Base-by-base conservation (phyloP, 2,113 vertebrate species). In the Centropus bengalensis region DNA sequence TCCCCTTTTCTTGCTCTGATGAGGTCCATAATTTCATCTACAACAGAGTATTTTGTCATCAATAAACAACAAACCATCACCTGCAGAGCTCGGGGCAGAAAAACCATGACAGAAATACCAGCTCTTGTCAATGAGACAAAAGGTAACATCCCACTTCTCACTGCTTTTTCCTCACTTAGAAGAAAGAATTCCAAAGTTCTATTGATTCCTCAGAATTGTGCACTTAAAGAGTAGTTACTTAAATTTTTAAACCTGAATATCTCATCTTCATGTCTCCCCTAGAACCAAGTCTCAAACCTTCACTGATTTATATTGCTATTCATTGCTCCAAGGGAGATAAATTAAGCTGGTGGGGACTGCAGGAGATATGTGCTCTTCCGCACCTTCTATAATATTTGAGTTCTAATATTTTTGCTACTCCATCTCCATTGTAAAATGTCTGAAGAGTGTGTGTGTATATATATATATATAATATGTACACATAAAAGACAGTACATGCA, bases 11-110 rank as follows among this genome's bases (percentile, higher is more conserved):
- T 98, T 86, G 97, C 90, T 98, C 98, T 99, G 97, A 98, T 70
- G 59, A 97, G 86, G 60, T 99, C 99, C 96, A 97, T 86, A 94
- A 99, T 98, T 95, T 98, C 98, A 77, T 99, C 99, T 99, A 87
- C 49, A 78, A 89, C 5, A 90, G 28, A 92, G 47, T 30, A 70
- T 8, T 18, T 10, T 83, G 51, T 62, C 86, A 87, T 52, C 70
- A 74, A 9, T 9, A 55, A 90, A 70, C 13, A 93, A 64, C 27
- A 66, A 83, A 70, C 24, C 28, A 70, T 36, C 49, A 76, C 76
- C 63, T 32, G 28, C 14, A 73, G 56, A 84, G 56, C 63, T 62
- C 1, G 8, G 33, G 79, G 40, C 54, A 84, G 73, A 91, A 93
- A 58, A 10, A 84, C 33, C 17, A 33, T 2, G 22, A 80, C 45